A percentile compares a stretch with the other conserved stretches of the same genome.
phyloP scores from a whole-genome alignment of 2,888 invertebrate genomes.

The Leptinotarsa peninsularis region DNA sequence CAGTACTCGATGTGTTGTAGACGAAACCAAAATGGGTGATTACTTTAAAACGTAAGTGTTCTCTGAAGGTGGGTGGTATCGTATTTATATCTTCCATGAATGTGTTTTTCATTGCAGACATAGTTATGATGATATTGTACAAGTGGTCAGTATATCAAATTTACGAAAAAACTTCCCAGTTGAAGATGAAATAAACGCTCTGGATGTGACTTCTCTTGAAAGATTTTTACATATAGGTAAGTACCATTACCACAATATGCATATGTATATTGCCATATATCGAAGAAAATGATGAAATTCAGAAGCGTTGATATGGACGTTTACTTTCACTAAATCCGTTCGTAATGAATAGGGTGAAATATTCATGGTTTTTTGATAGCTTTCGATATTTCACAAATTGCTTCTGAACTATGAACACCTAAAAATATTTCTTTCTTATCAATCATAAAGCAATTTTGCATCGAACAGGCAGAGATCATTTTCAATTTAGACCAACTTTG shows the following conservation, averaged over 20 bases:
- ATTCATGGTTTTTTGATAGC: too few species aligned
- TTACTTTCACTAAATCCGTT: too few species aligned
- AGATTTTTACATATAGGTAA: slow-evolving; percentile 59
- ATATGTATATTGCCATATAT: too few species aligned
- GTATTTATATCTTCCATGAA: not conserved
- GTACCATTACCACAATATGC: slow-evolving; percentile 20
- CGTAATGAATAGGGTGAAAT: too few species aligned
- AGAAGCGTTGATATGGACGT: too few species aligned
- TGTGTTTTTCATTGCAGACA: slow-evolving; percentile 5
- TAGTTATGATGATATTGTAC: slow-evolving; percentile 43
- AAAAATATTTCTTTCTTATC: too few species aligned
- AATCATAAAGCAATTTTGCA: too few species aligned
- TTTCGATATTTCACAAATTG: too few species aligned
- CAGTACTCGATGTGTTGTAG: not conserved
- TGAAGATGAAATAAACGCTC: slow-evolving; percentile 55
- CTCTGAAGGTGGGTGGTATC: not conserved
- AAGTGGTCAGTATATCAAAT: slow-evolving; percentile 55
- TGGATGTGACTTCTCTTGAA: slow-evolving; percentile 59
- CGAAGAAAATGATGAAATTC: too few species aligned
- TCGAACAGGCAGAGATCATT: too few species aligned
- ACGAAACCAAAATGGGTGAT: not conserved
- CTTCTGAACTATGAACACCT: too few species aligned
- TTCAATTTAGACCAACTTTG: too few species aligned
- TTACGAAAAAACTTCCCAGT: slow-evolving; percentile 53
- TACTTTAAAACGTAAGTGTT: slow-evolving; percentile 5